Percentiles rank a stretch among this genome's conserved stretches.
Evolutionary conservation across 2,888 invertebrate genomes (phyloP).

Genomic region (Mesoligia furuncula): DNA sequence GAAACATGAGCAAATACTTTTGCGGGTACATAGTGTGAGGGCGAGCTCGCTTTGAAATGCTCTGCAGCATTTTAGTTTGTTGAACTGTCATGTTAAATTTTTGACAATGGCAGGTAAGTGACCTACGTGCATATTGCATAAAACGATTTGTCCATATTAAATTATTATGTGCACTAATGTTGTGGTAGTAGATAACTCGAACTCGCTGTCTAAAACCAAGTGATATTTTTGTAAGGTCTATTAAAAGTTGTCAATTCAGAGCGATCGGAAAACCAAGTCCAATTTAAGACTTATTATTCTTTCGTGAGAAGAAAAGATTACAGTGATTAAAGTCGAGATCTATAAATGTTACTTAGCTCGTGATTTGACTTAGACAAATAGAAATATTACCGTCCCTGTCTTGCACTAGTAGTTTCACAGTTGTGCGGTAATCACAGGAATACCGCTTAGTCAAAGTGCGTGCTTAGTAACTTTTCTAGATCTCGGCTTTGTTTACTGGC

Average conservation of each 20-base stretch:
- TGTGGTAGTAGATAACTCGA: background rate
- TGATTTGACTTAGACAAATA: background rate
- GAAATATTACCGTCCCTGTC: background rate
- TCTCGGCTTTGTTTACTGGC: background rate
- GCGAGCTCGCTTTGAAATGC: background rate
- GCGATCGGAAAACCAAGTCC: background rate
- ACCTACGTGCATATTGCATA: background rate
- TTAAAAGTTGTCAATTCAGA: background rate
- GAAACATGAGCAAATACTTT: constrained; percentile 24
- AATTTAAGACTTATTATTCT: background rate
- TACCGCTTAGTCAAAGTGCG: background rate
- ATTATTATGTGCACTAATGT: background rate
- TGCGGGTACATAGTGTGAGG: no score
- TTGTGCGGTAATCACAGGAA: background rate
- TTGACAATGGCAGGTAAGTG: background rate
- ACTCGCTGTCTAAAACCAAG: background rate
- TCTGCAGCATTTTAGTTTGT: background rate
- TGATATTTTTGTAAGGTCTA: background rate
- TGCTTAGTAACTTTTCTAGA: background rate
- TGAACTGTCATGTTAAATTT: background rate
- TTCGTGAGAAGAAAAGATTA: background rate
- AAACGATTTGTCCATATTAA: constrained; percentile 1
- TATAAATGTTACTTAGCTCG: background rate
- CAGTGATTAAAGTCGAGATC: background rate
- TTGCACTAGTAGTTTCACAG: background rate